A percentile compares a stretch with the other conserved stretches of the same genome.
These are phyloP conservation scores for Heliconius hortense DNA, from an alignment of 2,888 invertebrate species.

Conservation along the genomic window DNA sequence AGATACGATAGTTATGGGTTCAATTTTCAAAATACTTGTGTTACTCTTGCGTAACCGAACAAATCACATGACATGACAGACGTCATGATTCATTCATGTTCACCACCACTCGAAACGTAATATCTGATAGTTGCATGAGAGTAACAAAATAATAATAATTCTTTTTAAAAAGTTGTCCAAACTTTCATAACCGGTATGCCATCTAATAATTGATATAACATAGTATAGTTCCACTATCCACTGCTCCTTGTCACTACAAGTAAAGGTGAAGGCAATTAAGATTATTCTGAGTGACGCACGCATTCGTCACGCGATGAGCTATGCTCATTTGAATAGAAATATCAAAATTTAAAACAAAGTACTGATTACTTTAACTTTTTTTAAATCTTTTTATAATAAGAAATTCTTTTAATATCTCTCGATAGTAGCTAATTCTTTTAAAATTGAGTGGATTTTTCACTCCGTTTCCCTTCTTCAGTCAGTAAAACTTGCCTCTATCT, in stretches of 20 bases:
- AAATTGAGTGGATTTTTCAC: too few species aligned
- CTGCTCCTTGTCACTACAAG: conserved; percentile 3
- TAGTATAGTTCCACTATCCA: conserved; percentile 8
- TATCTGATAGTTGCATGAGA: too few species aligned
- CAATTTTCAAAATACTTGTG: background rate
- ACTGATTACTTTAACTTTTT: background rate
- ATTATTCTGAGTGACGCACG: conserved; percentile 26
- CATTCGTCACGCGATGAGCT: conserved; percentile 25
- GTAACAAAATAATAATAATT: too few species aligned
- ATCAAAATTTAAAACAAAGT: conserved; percentile 5
- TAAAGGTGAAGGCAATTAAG: conserved; percentile 22
- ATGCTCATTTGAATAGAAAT: conserved; percentile 2
- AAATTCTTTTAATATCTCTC: background rate
- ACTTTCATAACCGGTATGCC: background rate
- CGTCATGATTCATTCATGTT: too few species aligned
- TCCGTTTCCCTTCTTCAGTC: background rate
- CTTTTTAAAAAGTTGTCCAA: too few species aligned
- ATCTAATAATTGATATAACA: background rate
- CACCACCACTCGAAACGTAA: background rate
- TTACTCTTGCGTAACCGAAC: too few species aligned
- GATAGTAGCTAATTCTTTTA: background rate
- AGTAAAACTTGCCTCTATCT: background rate
- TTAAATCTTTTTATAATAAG: too few species aligned
- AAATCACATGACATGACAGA: too few species aligned
- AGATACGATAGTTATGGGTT: background rate